Evolutionary conservation across 2,113 vertebrate species (phyloP).

Genomic region (Neodon shergylaensis): DNA sequence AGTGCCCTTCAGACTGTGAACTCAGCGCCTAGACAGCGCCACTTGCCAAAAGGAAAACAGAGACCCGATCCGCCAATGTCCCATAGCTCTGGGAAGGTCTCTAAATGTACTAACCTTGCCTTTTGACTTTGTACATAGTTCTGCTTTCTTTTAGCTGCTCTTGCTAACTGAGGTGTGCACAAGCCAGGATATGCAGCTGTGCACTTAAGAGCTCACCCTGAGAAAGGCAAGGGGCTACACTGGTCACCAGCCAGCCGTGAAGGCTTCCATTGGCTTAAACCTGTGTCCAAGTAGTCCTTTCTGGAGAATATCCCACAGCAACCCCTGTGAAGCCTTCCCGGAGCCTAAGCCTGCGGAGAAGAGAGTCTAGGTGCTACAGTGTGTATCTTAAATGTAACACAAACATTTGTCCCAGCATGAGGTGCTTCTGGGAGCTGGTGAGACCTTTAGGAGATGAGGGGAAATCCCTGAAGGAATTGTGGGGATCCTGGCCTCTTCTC

Average conservation of each 20-base stretch:
- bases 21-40: neutral
- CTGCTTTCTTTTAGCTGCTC: neutral
- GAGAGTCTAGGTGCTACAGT: neutral
- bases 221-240: neutral
- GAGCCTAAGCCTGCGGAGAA: neutral
- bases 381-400: neutral
- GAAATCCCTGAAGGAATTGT: neutral
- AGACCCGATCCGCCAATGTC: too few relatives aligned
- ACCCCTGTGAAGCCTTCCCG: neutral
- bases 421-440: neutral
- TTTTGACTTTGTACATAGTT: neutral
- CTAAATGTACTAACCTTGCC: neutral
- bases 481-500: neutral
- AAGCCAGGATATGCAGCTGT: neutral
- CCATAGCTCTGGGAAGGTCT: neutral
- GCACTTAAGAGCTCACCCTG: neutral
- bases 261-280: neutral
- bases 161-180: neutral
- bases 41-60: neutral
- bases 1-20: neutral
- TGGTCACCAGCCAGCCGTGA: neutral
- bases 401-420: neutral
- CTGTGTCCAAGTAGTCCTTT: neutral
- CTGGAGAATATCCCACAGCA: neutral
- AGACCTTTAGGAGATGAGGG: neutral